Conservation (phyloP, 2,888 invertebrate species). For the Cistogaster globosa region DNA sequence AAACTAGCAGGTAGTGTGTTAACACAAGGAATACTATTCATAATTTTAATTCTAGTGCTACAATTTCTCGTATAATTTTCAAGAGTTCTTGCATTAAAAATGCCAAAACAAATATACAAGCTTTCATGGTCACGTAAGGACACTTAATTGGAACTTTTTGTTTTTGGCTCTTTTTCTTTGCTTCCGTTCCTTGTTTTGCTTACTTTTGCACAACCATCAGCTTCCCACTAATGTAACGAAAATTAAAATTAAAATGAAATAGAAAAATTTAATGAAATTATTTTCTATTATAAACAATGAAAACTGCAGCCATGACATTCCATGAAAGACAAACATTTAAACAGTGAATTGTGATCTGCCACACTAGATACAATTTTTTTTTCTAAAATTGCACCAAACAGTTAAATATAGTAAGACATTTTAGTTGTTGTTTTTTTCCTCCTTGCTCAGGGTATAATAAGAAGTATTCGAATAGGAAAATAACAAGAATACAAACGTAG, state of each 20-base stretch:
- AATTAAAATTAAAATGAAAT: not conserved
- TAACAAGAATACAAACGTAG: not conserved
- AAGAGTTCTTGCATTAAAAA: slow-evolving; percentile 21
- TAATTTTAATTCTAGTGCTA: not conserved
- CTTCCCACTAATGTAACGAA: slow-evolving; percentile 22
- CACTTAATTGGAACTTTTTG: slow-evolving; percentile 36
- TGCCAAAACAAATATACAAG: slow-evolving; percentile 31
- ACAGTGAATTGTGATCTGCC: slow-evolving; percentile 17
- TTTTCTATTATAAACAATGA: slow-evolving; percentile 34
- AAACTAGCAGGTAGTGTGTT: not conserved
- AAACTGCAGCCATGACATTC: slow-evolving; percentile 61
- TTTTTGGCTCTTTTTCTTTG: slow-evolving; percentile 10
- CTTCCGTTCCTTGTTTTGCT: no score
- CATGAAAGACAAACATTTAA: slow-evolving; percentile 43
- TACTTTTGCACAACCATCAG: slow-evolving; percentile 3
- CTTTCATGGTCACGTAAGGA: slow-evolving; percentile 63
- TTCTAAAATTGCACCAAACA: slow-evolving; percentile 35
- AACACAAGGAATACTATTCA: not conserved
- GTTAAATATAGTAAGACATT: slow-evolving; percentile 24
- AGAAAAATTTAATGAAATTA: slow-evolving; percentile 15
- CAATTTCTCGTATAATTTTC: not conserved
- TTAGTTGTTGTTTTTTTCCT: not conserved
- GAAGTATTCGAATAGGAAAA: not conserved
- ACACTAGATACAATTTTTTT: slow-evolving; percentile 14
- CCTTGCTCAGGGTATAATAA: not conserved